These are phyloP conservation scores for Mycetomoellerius zeteki DNA, from an alignment of 1,140 invertebrate genomes.

Conservation along the genomic window DNA sequence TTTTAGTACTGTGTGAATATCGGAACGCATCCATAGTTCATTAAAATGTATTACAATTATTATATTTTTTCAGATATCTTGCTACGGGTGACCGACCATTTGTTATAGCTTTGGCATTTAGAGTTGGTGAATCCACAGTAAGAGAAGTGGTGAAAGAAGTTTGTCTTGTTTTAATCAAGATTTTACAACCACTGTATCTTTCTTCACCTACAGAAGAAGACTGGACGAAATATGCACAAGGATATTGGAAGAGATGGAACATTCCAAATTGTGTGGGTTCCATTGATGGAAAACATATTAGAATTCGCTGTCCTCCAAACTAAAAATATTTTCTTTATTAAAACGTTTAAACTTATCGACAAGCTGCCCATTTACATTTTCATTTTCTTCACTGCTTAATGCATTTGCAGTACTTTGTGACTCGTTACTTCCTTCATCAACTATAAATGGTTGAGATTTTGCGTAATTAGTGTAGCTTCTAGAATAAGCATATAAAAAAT, in stretches of 20 bases:
- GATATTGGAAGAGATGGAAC: conserved; percentile 15
- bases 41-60: no score
- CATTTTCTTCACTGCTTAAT: no score
- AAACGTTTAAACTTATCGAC: no score
- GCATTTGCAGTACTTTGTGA: no score
- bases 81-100: background rate
- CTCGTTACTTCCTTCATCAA: no score
- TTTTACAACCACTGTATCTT: background rate
- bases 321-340: no score
- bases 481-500: no score
- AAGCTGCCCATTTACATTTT: no score
- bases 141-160: background rate
- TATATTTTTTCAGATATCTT: conserved; percentile 13
- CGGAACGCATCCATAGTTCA: no score
- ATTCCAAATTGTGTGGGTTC: conserved; percentile 17
- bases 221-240: background rate
- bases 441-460: no score
- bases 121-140: background rate
- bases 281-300: conserved; percentile 3
- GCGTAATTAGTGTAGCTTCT: no score
- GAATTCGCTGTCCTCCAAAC: conserved; percentile 14
- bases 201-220: background rate
- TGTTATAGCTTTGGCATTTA: conserved; percentile 4
- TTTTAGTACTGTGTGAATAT: no score
- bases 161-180: background rate